These are phyloP conservation scores for Dicerorhinus sumatrensis DNA, from an alignment of 2,113 vertebrate species.

Conservation along the genomic window DNA sequence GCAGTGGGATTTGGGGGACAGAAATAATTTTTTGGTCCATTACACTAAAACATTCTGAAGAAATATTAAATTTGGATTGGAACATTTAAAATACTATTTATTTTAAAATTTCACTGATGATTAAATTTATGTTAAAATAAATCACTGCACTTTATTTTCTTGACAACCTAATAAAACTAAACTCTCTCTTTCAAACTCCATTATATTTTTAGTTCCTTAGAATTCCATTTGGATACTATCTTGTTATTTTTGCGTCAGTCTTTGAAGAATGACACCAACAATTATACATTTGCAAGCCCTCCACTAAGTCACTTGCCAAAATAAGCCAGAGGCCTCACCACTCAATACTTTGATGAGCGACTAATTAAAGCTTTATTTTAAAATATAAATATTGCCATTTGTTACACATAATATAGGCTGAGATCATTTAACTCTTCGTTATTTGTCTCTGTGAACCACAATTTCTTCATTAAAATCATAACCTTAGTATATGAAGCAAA, in stretches of 20 bases:
- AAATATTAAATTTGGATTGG: constrained; percentile 11
- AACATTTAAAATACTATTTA: constrained; percentile 58
- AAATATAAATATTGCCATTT: constrained; percentile 25
- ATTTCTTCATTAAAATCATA: constrained; percentile 34
- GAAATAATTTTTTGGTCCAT: constrained; percentile 42
- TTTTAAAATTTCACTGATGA: constrained; percentile 11
- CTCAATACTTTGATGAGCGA: neutral
- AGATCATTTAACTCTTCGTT: neutral
- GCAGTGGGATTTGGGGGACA: neutral
- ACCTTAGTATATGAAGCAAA: neutral
- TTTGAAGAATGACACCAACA: constrained; percentile 23
- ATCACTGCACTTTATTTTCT: constrained; percentile 38
- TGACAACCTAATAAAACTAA: constrained; percentile 48
- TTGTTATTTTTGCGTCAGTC: neutral
- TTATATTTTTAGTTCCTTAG: neutral
- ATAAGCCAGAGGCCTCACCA: neutral
- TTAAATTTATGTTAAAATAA: constrained; percentile 59
- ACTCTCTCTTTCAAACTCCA: neutral
- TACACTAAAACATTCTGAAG: constrained; percentile 30
- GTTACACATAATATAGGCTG: neutral
- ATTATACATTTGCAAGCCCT: neutral
- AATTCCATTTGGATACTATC: neutral
- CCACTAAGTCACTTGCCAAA: neutral
- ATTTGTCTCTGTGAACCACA: neutral
- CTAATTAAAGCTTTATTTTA: constrained; percentile 18